Evolutionary conservation across 2,797 vertebrate genomes (phyloP).

Genomic region (Sparidentex hasta): DNA sequence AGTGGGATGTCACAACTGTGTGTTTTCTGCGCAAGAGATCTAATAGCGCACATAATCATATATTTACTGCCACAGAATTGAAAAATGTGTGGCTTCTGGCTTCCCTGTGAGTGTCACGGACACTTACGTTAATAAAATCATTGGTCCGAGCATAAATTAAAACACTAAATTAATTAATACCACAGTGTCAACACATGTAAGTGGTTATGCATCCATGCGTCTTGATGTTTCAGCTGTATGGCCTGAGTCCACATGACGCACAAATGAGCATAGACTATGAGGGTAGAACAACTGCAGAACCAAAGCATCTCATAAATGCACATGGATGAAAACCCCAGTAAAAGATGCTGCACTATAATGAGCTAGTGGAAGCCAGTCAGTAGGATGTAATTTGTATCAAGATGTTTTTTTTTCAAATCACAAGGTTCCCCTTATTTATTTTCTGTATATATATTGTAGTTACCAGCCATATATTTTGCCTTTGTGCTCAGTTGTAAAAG

Average conservation of each 20-base stretch:
- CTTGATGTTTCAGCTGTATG: not conserved
- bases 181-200: not conserved
- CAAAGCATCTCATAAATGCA: not conserved
- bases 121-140: not conserved
- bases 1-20: not conserved
- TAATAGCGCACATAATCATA: not conserved
- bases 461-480: not conserved
- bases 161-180: conserved; percentile 10
- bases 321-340: not conserved
- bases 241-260: conserved; percentile 5
- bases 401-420: not conserved
- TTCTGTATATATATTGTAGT: too few relatives aligned
- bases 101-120: not conserved
- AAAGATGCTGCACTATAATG: not conserved
- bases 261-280: not conserved
- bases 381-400: not conserved
- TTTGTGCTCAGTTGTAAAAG: not conserved
- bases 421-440: not conserved
- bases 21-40: not conserved
- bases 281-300: not conserved
- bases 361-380: not conserved
- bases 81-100: too few relatives aligned
- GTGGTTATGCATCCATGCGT: not conserved
- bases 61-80: too few relatives aligned
- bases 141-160: not conserved